Conservation (phyloP, 2,888 invertebrate species). For the Dichetophora obliterata region DNA sequence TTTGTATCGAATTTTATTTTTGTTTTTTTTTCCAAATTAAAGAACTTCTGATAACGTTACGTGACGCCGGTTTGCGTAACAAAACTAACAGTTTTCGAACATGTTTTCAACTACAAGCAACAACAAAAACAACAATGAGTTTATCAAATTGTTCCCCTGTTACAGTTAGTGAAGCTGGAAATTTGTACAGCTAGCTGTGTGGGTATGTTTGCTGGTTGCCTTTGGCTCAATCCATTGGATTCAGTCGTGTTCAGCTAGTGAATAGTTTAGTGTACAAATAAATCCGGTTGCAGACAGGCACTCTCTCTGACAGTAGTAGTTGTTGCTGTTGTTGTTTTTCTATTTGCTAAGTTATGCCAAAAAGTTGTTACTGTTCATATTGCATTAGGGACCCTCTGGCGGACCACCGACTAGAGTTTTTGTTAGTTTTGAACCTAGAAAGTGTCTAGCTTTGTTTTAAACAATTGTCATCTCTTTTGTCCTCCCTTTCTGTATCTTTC, state of each 20-base stretch:
- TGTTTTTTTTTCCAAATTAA: not conserved
- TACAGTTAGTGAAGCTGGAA: not conserved
- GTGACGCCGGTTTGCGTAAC: not conserved
- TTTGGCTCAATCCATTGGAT: not conserved
- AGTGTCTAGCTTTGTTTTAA: not conserved
- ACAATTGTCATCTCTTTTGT: not conserved
- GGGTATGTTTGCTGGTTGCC: not conserved
- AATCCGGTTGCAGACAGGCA: not conserved
- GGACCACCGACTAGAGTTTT: not conserved
- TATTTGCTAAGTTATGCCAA: not conserved
- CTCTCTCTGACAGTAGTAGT: not conserved
- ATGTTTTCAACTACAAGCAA: slow-evolving; percentile 1
- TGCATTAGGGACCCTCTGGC: slow-evolving; percentile 9
- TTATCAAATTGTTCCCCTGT: slow-evolving; percentile 36
- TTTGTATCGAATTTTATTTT: not conserved
- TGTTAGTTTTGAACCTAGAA: not conserved
- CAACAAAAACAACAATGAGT: slow-evolving; percentile 18
- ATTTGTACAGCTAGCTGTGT: not conserved
- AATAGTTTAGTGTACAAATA: not conserved
- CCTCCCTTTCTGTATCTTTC: not conserved
- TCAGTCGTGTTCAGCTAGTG: not conserved
- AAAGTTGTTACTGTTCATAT: not conserved
- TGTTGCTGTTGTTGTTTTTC: not conserved
- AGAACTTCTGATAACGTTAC: slow-evolving; percentile 18
- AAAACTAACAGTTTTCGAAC: slow-evolving; percentile 14